Base-by-base conservation (phyloP, 1,140 invertebrate species). In the Uloborus diversus region DNA sequence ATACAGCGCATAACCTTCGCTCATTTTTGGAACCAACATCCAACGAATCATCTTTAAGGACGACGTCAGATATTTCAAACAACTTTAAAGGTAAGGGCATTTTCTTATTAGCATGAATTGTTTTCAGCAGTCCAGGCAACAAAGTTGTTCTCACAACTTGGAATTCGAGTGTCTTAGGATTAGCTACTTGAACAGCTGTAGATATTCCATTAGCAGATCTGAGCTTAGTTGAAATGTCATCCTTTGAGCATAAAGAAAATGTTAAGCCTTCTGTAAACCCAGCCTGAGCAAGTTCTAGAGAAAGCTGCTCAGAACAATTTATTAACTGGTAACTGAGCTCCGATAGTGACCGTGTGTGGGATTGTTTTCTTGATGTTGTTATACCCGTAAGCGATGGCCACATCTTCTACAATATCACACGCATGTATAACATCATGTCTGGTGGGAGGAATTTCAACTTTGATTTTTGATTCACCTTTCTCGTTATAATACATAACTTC, bases 151-250 rank as follows among this genome's bases (percentile, higher is more conserved):
- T 90, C 0, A 93, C 97, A 81, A 94, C 88, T 90, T 99, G 96
- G 87, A 99, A 99, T 87, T 99, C 98, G 28, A 95, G 85, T 0
- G 98, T 98, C 89, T 99, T 99, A 0, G 98, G 98, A 89, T 99
- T 99, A 0, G 94, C 90, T 84, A 99, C 94, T 83, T 96, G 93
- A 4, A 98, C 96, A 4, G 94, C 95, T 1, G 91, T 90, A 33
- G 92, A 84, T 14, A 90, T 84, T 49, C 86, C 85, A 27, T 89
- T 84, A 20, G 87, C 82, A 57, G 92, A 90, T 51, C 94, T 90
- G 33, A 99, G 86, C 88, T 97, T 99, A 17, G 91, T 91, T 1
- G 92, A 90, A 70, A 99, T 90, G 86, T 99, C 98, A 85, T 97
- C 96, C 64, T 91, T 89, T 0, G 96, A 97, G 88, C 96, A 98